Evolutionary conservation across 2,113 vertebrate species (phyloP).

Genomic region (Syngnathus floridae): DNA sequence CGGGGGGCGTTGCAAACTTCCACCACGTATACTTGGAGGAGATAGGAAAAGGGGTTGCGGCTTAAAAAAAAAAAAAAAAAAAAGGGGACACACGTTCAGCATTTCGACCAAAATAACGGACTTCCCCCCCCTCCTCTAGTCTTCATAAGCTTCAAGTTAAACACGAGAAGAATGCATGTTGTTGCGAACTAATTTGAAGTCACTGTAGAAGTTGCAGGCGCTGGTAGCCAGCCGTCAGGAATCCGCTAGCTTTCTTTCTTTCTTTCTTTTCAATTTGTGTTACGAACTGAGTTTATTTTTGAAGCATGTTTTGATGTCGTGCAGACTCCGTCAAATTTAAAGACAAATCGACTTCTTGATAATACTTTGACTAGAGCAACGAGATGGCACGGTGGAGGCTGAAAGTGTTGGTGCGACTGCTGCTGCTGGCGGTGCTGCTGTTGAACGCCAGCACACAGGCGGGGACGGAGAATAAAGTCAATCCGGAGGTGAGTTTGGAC

Average conservation of each 20-base stretch:
- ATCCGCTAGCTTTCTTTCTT: not conserved
- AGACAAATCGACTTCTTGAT: constrained; percentile 6
- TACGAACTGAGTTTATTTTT: not conserved
- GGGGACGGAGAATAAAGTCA: constrained; percentile 47
- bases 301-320: constrained; percentile 63
- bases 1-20: not conserved
- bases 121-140: not conserved
- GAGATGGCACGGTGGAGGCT: constrained; percentile 52
- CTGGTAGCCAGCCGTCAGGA: not conserved
- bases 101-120: not conserved
- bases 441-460: constrained; percentile 53
- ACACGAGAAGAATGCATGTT: constrained; percentile 40
- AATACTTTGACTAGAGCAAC: constrained; percentile 3
- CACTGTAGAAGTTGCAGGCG: not conserved
- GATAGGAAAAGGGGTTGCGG: not conserved
- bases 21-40: not conserved
- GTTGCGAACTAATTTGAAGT: constrained; percentile 14
- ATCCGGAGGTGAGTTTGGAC: constrained; percentile 62
- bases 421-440: constrained; percentile 54
- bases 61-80: not conserved
- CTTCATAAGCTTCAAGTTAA: not conserved
- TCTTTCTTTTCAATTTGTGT: not conserved
- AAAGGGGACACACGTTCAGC: not conserved
- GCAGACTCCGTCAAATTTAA: constrained; percentile 5
- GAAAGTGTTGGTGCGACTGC: constrained; percentile 44